A percentile compares a stretch with the other conserved stretches of the same genome.
Conservation (phyloP, 2,888 invertebrate genomes). For the Lasioglossum oenotherae region DNA sequence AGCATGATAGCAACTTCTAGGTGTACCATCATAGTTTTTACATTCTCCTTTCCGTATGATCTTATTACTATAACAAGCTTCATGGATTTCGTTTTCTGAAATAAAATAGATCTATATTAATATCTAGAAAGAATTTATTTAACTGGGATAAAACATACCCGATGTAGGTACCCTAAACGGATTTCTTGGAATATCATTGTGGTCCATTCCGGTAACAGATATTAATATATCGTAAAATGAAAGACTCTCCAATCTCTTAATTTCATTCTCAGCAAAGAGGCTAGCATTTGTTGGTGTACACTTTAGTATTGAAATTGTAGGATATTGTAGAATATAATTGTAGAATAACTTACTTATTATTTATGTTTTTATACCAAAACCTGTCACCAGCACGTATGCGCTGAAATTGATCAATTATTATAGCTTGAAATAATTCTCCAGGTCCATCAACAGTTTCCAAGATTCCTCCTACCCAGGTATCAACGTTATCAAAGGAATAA, state of each 20-base stretch:
- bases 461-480: conserved; percentile 83
- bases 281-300: background rate
- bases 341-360: conserved; percentile 62
- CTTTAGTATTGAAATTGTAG: background rate
- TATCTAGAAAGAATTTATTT: background rate
- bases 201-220: conserved; percentile 84
- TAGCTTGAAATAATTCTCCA: conserved; percentile 85
- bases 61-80: background rate
- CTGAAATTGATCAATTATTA: conserved; percentile 86
- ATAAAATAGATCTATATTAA: background rate
- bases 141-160: background rate
- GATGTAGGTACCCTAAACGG: conserved; percentile 67
- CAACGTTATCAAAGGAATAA: background rate
- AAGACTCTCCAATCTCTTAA: conserved; percentile 81
- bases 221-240: conserved; percentile 85
- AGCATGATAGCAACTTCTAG: background rate
- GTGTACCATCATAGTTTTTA: background rate
- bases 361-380: conserved; percentile 87
- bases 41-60: background rate
- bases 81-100: background rate
- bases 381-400: conserved; percentile 86
- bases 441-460: conserved; percentile 85
- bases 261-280: conserved; percentile 6
- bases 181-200: conserved; percentile 84
- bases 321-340: background rate